Conservation (phyloP, 2,113 vertebrate genomes). For the Phyllopteryx taeniolatus region DNA sequence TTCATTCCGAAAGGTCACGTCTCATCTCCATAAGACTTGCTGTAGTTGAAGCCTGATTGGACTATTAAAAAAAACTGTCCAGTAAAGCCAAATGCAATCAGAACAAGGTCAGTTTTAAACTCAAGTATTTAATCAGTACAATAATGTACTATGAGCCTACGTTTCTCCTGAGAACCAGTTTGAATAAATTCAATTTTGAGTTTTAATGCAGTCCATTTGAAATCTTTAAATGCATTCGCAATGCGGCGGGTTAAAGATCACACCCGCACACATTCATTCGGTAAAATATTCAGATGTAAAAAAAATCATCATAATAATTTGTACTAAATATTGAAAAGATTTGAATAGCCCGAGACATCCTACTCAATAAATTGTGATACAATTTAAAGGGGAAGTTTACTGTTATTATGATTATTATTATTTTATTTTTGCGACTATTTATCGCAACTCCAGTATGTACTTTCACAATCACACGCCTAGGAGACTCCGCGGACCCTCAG, state of each 20-base stretch:
- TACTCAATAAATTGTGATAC: background rate
- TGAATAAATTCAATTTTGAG: background rate
- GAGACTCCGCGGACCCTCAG: background rate
- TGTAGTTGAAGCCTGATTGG: background rate
- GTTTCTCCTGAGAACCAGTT: background rate
- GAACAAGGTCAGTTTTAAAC: background rate
- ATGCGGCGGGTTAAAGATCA: background rate
- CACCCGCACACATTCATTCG: background rate
- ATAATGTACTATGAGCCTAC: background rate
- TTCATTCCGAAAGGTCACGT: slow-evolving; percentile 11
- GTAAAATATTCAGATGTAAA: background rate
- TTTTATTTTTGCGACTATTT: no score
- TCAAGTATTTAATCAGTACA: background rate
- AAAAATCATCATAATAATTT: background rate
- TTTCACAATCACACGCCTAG: background rate
- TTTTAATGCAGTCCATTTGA: background rate
- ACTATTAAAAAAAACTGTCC: background rate
- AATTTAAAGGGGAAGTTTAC: no score
- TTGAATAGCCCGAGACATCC: background rate
- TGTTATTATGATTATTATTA: no score
- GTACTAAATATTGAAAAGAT: background rate
- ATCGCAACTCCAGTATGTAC: no score
- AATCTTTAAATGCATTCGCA: background rate
- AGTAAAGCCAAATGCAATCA: background rate
- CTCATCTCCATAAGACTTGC: slow-evolving; percentile 7